Evolutionary conservation across 2,888 invertebrate genomes (phyloP).

Genomic region (Drosophila subquinaria): DNA sequence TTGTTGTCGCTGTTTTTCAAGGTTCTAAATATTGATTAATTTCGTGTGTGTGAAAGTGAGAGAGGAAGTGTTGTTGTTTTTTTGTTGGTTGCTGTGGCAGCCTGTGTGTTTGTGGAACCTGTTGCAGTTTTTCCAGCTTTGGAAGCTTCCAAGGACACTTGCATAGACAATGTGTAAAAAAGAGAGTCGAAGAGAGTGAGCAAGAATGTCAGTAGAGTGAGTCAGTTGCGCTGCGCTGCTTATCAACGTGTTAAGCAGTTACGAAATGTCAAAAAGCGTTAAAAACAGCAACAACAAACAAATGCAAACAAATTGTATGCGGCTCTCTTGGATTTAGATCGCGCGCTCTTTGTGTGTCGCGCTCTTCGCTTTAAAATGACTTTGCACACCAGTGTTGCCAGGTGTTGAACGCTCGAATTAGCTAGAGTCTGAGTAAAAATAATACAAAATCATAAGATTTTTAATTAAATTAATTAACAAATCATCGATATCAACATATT

Average conservation of each 20-base stretch:
- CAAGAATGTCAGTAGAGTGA: slow-evolving; percentile 23
- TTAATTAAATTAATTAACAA: too few species aligned
- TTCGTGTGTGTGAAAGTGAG: not conserved
- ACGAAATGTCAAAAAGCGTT: slow-evolving; percentile 40
- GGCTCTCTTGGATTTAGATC: slow-evolving; percentile 15
- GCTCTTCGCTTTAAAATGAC: not conserved
- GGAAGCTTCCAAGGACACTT: slow-evolving; percentile 44
- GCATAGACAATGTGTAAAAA: slow-evolving; percentile 25
- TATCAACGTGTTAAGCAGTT: slow-evolving; percentile 37
- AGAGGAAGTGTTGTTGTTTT: slow-evolving; percentile 11
- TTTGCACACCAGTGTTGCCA: slow-evolving; percentile 4
- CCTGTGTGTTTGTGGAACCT: slow-evolving; percentile 37
- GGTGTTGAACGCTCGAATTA: too few species aligned
- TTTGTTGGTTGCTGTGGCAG: slow-evolving; percentile 12
- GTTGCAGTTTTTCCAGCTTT: slow-evolving; percentile 32
- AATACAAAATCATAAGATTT: too few species aligned
- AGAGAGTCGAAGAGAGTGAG: not conserved
- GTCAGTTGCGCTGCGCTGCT: slow-evolving; percentile 40
- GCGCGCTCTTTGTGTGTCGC: slow-evolving; percentile 3
- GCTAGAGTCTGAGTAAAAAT: too few species aligned
- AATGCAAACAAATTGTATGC: slow-evolving; percentile 27
- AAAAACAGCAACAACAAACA: slow-evolving; percentile 21
- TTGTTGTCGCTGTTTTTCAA: slow-evolving; percentile 16
- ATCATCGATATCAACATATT: too few species aligned
- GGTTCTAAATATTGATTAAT: slow-evolving; percentile 41